Evolutionary conservation across 2,113 vertebrate genomes (phyloP).

Genomic region (Glaucomys volans): DNA sequence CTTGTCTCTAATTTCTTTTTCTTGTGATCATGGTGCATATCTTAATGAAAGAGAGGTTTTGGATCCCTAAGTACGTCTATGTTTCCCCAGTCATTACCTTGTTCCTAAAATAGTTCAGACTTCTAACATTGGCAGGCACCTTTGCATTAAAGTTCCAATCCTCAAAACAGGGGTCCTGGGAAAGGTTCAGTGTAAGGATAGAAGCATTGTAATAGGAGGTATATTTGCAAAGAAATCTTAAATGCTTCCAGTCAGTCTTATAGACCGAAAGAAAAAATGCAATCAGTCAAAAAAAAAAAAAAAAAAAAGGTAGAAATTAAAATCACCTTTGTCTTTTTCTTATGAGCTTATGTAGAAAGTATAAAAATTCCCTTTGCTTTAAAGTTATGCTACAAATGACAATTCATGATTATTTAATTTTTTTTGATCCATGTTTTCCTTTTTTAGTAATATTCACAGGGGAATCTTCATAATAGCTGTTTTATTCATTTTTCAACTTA

Average conservation of each 20-base stretch:
- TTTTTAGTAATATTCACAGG: neutral
- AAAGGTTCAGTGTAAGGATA: neutral
- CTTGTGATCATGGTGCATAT: neutral
- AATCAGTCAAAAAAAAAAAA: slow-evolving; percentile 23
- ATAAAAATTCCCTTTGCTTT: slow-evolving; percentile 27
- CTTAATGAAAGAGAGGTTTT: slow-evolving; percentile 33
- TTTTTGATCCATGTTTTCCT: neutral
- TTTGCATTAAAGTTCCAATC: slow-evolving; percentile 44
- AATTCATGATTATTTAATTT: slow-evolving; percentile 47
- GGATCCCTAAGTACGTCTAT: neutral
- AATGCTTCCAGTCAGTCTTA: neutral
- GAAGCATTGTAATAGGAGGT: slow-evolving; percentile 9
- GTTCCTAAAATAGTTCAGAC: slow-evolving; percentile 44
- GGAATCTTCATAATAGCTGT: slow-evolving; percentile 45
- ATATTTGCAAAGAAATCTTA: slow-evolving; percentile 42
- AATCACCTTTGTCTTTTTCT: slow-evolving; percentile 42
- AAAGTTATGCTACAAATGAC: neutral
- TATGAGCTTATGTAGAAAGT: neutral
- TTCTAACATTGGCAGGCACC: neutral
- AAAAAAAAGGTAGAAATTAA: no score
- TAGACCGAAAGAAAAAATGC: slow-evolving; percentile 23
- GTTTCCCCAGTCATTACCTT: neutral
- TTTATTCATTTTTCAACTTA: slow-evolving; percentile 10
- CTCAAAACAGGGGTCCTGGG: slow-evolving; percentile 9
- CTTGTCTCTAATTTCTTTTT: neutral